These are phyloP conservation scores for Gymnocheta viridis DNA, from an alignment of 2,888 invertebrate genomes.

Conservation along the genomic window DNA sequence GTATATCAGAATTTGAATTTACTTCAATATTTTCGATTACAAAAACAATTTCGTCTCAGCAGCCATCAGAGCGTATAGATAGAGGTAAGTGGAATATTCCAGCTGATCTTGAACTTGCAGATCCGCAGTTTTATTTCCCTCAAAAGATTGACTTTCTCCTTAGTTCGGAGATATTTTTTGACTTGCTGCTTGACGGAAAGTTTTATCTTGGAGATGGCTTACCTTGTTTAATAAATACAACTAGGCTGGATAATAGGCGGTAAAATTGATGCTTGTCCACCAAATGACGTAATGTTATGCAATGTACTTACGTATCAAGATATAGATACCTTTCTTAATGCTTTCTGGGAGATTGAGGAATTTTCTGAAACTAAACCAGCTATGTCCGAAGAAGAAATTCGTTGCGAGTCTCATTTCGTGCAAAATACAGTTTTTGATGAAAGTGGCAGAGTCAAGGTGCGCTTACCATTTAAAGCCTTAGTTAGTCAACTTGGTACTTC, in stretches of 20 bases:
- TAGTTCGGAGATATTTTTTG: background rate
- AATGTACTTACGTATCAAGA: conserved; percentile 1
- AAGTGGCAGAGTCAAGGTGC: conserved; percentile 28
- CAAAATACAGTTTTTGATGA: conserved; percentile 27
- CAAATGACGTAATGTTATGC: background rate
- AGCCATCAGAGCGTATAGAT: background rate
- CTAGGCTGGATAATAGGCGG: conserved; percentile 50
- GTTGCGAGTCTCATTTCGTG: conserved; percentile 21
- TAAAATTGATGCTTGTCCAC: background rate
- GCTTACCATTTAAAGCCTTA: conserved; percentile 31
- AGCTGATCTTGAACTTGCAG: background rate
- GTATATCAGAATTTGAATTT: background rate
- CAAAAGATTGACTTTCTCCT: background rate
- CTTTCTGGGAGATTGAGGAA: conserved; percentile 37
- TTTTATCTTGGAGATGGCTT: conserved; percentile 28
- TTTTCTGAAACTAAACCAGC: background rate
- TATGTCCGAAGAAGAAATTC: conserved; percentile 12
- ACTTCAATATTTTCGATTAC: background rate
- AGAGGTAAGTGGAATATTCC: background rate
- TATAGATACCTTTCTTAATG: background rate
- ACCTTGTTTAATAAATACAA: conserved; percentile 42
- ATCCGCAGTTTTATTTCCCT: background rate
- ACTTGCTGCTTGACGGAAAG: background rate
- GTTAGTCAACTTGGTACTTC: conserved; percentile 32
- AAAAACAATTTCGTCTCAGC: background rate